phyloP scores from a whole-genome alignment of 2,113 vertebrate species.

The Apteryx owenii region DNA sequence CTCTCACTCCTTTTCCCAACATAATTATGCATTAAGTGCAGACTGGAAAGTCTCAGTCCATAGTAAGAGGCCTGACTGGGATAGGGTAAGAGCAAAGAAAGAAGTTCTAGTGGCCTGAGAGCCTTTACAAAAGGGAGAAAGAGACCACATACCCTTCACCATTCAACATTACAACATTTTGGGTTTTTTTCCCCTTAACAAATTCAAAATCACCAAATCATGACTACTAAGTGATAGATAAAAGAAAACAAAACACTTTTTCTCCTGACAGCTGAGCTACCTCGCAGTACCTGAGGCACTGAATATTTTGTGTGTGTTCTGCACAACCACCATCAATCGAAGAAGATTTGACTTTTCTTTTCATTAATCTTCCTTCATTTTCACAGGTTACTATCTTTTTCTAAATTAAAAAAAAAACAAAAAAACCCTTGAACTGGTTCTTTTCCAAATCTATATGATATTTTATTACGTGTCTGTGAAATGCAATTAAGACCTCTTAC shows the following conservation, averaged over 20 bases:
- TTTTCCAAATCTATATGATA: background rate
- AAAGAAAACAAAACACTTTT: background rate
- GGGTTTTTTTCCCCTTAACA: background rate
- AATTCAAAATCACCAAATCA: background rate
- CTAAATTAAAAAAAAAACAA: background rate
- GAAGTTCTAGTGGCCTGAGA: background rate
- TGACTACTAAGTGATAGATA: background rate
- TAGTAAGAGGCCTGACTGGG: background rate
- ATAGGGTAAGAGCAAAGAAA: background rate
- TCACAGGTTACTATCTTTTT: too few relatives aligned
- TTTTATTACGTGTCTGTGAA: background rate
- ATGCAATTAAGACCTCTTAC: background rate
- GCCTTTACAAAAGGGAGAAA: background rate
- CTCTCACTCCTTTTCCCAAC: too few relatives aligned
- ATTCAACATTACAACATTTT: background rate
- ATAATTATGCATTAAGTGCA: background rate
- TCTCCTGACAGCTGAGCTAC: background rate
- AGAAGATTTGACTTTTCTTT: background rate
- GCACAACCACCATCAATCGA: background rate
- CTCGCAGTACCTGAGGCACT: background rate
- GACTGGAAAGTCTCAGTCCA: background rate
- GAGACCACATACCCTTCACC: background rate
- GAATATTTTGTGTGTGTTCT: background rate
- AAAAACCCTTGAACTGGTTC: background rate
- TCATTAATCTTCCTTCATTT: background rate